A percentile compares a stretch with the other conserved stretches of the same genome.
phyloP scores from a whole-genome alignment of 2,888 invertebrate species.

The Idaea straminata region DNA sequence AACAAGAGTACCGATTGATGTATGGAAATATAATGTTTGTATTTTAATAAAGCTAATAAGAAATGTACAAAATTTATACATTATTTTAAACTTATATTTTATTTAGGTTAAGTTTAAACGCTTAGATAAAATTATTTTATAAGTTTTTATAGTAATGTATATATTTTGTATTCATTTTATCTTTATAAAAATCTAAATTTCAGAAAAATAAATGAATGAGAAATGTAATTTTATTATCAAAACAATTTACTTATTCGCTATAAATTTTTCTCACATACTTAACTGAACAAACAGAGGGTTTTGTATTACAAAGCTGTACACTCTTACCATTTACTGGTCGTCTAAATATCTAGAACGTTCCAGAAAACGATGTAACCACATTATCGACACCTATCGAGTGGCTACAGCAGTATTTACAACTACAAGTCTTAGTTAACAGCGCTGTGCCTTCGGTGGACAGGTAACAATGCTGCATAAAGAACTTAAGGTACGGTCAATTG shows the following conservation, averaged over 20 bases:
- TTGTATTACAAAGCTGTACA: not conserved
- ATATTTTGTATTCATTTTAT: too few species aligned
- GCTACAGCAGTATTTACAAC: conserved; percentile 4
- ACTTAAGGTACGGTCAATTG: not conserved
- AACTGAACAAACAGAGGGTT: not conserved
- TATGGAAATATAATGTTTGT: too few species aligned
- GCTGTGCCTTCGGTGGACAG: not conserved
- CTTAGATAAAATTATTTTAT: too few species aligned
- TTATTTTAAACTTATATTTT: too few species aligned
- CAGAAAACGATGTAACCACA: not conserved
- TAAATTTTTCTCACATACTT: not conserved
- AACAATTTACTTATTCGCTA: not conserved
- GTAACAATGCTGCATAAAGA: conserved; percentile 2
- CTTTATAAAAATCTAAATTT: too few species aligned
- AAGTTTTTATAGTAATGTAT: too few species aligned
- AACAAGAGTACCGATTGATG: too few species aligned
- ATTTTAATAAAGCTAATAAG: too few species aligned
- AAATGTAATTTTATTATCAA: not conserved
- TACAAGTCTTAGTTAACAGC: conserved; percentile 1
- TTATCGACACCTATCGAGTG: not conserved
- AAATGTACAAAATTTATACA: too few species aligned
- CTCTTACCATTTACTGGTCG: not conserved
- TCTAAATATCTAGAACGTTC: not conserved
- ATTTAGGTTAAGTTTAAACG: too few species aligned
- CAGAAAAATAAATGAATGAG: too few species aligned